Percentiles rank a stretch among this genome's conserved stretches.
Conservation (phyloP, 64 coral and sea anemone genomes). For the Stichodactyla mertensii region DNA sequence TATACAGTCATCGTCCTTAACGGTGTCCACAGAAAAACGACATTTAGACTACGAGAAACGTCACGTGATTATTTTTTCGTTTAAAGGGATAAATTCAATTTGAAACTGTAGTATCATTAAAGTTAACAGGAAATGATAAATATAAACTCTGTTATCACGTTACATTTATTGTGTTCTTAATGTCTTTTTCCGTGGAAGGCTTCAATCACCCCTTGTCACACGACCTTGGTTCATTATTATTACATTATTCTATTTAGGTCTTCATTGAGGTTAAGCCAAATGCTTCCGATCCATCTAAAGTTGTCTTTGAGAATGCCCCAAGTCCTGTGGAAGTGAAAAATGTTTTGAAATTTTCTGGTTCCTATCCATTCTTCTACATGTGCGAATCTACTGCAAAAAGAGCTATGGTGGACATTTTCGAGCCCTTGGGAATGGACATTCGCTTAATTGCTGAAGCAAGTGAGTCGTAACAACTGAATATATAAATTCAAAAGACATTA, state of each 20-base stretch:
- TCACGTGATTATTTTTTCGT: no score
- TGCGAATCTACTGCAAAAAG: conserved; percentile 8
- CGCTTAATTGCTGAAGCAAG: conserved; percentile 16
- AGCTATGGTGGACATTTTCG: conserved; percentile 14
- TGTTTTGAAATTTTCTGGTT: background rate
- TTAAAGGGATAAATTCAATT: background rate
- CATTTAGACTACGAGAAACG: no score
- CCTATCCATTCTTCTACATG: background rate
- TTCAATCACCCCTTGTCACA: background rate
- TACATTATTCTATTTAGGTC: background rate
- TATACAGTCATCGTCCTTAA: background rate
- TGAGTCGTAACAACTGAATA: background rate
- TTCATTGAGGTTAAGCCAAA: background rate
- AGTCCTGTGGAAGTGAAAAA: background rate
- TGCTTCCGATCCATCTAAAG: background rate
- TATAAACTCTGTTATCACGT: background rate
- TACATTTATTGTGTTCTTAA: background rate
- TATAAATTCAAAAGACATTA: no score
- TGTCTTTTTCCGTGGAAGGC: background rate
- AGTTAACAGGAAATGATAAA: background rate
- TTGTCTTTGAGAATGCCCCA: background rate
- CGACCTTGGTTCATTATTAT: background rate
- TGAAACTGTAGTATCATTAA: no score
- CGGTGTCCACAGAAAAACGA: no score
- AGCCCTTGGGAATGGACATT: background rate